Evolutionary conservation across 2,113 vertebrate species (phyloP), one percentile per base, ranked within the genome.

Genomic region (Pao palembangensis): DNA sequence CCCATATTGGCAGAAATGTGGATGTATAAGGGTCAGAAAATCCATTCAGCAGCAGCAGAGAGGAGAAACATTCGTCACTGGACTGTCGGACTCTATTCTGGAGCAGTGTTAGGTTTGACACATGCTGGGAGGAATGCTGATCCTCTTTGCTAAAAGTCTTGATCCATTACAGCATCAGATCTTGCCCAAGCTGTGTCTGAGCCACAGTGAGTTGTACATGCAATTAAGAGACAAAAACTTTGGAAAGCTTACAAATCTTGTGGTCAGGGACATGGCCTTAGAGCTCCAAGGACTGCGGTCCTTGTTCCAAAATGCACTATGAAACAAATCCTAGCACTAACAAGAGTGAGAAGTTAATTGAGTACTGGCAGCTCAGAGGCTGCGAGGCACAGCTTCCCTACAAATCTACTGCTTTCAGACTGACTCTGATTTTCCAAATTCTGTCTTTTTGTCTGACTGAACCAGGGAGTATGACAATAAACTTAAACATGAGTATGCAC

Each of bases 41-140:
- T 67, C 58, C 67, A 71, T 53, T 48, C 58, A 51, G 56, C 28
- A 6, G 58, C 58, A 58, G 69, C 21, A 49, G 58, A 72, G 55
- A 75, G 75, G 23, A 3, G 54, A 34, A 50, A 61, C 31, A 80
- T 80, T 84, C 81, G 78, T 86, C 76, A 61, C 69, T 48, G 1
- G 18, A 19, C 75, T 55, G 71, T 56, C 10, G 15, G 53, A 58
- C 64, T 74, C 78, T 74, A 70, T 82, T 80, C 74, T 81, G 55
- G 78, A 67, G 53, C 61, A 41, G 52, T 72, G 79, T 60, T 69
- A 73, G 70, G 61, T 82, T 79, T 80, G 68, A 80, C 86, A 85
- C 67, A 69, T 71, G 55, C 78, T 48, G 69, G 64, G 57, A 85
- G 83, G 80, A 88, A 88, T 84, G 70, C 81, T 54, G 75, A 71